A percentile compares a stretch with the other conserved stretches of the same genome.
Conservation (phyloP, 2,888 invertebrate species). For the Acleris literana region DNA sequence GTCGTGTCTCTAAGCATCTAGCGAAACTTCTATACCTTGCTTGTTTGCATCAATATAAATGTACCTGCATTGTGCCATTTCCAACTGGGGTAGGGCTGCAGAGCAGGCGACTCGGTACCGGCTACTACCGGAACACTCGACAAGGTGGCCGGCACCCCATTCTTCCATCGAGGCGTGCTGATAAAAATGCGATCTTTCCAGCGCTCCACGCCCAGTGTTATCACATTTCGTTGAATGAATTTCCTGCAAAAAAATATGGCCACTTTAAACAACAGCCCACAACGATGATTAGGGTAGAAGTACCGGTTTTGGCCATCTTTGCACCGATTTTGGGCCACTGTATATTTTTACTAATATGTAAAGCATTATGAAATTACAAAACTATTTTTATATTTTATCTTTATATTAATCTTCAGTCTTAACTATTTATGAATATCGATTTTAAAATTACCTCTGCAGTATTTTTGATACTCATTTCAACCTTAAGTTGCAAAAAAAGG, state of each 20-base stretch:
- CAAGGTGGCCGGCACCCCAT: constrained; percentile 89
- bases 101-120: constrained; percentile 80
- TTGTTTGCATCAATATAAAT: constrained; percentile 39
- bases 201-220: constrained; percentile 89
- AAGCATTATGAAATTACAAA: no score
- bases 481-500: no score
- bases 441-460: no score
- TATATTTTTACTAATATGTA: no score
- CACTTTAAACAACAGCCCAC: neutral
- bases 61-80: constrained; percentile 84
- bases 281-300: no score
- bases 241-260: constrained; percentile 60
- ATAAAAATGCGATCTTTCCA: constrained; percentile 88
- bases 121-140: constrained; percentile 85
- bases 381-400: no score
- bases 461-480: no score
- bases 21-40: neutral
- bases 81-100: constrained; percentile 91
- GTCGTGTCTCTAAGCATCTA: neutral
- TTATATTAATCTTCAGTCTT: no score
- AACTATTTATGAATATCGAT: no score
- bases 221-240: constrained; percentile 88
- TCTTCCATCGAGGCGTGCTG: constrained; percentile 90
- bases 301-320: no score
- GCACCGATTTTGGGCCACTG: no score